These are phyloP conservation scores for Rutilus rutilus DNA, from an alignment of 2,113 vertebrate genomes.

Conservation along the genomic window DNA sequence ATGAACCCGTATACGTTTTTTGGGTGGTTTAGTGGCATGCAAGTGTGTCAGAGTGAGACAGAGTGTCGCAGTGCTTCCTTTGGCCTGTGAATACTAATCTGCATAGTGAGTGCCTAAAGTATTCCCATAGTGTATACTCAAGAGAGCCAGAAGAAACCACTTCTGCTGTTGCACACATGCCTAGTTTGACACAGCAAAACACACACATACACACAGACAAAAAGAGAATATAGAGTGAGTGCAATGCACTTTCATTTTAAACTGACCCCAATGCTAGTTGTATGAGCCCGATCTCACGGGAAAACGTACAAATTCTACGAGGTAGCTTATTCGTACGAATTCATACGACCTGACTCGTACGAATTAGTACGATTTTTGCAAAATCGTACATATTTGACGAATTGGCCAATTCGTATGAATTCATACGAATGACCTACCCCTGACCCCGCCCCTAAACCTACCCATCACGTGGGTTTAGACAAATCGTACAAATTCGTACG, in stretches of 20 bases:
- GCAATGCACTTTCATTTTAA: background rate
- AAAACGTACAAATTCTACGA: no score
- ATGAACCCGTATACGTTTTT: background rate
- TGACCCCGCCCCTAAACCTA: no score
- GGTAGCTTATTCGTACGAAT: no score
- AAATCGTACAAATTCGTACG: no score
- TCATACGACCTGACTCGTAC: no score
- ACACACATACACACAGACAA: background rate
- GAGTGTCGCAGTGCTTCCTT: conserved; percentile 38
- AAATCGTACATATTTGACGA: no score
- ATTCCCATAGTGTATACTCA: conserved; percentile 21
- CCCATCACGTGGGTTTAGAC: no score
- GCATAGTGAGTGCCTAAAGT: conserved; percentile 37
- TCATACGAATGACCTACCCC: no score
- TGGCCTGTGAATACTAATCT: conserved; percentile 42
- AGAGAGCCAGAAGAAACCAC: conserved; percentile 32
- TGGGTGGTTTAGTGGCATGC: background rate
- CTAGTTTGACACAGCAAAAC: background rate
- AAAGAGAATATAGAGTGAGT: background rate
- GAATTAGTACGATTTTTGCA: no score
- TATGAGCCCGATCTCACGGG: no score
- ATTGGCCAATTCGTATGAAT: no score
- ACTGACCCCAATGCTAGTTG: background rate
- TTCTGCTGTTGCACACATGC: conserved; percentile 31
- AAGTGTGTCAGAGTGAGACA: conserved; percentile 8